phyloP scores from a whole-genome alignment of 2,113 vertebrate genomes.

The Casuarius casuarius region DNA sequence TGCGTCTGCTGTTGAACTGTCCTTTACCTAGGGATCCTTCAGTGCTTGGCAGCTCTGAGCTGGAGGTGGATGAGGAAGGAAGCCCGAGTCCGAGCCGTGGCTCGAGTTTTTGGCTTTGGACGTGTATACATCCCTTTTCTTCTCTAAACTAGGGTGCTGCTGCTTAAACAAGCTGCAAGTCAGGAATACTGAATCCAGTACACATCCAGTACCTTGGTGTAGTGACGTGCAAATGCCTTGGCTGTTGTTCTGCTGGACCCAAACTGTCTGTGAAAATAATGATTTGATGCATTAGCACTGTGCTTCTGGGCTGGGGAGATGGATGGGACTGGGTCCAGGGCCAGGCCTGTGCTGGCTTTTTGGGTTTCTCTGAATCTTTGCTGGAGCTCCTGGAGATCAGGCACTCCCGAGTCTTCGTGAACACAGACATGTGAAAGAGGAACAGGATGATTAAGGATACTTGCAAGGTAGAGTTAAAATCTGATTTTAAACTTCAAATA shows the following conservation, averaged over 20 bases:
- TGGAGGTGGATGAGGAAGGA: not conserved
- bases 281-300: not conserved
- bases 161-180: not conserved
- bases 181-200: not conserved
- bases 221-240: slow-evolving; percentile 1
- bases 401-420: not conserved
- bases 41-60: not conserved
- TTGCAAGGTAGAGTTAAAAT: not conserved
- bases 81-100: not conserved
- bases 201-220: not conserved
- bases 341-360: accelerated
- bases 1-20: not conserved
- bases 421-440: not conserved
- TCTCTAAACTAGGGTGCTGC: not conserved
- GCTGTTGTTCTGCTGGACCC: not conserved
- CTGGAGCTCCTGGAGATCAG: not conserved
- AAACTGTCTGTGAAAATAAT: not conserved
- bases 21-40: not conserved
- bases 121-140: not conserved
- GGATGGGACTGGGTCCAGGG: not conserved
- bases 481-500: not conserved
- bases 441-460: not conserved
- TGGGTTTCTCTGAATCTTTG: not conserved
- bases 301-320: not conserved
- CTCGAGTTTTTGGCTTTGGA: not conserved